Conservation (phyloP, 2,113 vertebrate genomes). For the Coturnix japonica region DNA sequence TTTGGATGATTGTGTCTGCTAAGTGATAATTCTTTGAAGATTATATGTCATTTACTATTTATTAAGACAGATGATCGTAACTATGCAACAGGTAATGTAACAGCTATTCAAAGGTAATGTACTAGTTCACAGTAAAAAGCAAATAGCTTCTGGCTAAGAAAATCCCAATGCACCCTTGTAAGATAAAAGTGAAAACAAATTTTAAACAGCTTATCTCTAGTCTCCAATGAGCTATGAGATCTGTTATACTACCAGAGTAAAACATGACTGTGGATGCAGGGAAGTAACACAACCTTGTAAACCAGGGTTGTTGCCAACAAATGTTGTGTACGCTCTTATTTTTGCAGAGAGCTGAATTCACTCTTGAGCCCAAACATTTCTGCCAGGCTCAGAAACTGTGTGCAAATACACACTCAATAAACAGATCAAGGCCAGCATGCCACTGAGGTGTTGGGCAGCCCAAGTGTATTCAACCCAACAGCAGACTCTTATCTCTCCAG, state of each 20-base stretch:
- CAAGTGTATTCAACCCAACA: fast-evolving
- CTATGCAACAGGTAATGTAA: not conserved
- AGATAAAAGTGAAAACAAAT: not conserved
- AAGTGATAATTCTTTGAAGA: not conserved
- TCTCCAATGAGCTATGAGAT: not conserved
- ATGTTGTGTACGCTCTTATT: fast-evolving
- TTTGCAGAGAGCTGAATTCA: not conserved
- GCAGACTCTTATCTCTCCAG: not conserved
- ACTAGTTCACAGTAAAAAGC: not conserved
- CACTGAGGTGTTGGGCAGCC: not conserved
- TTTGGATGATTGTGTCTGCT: not conserved
- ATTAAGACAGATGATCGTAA: not conserved
- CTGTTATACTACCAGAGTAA: not conserved
- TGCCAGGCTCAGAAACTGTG: not conserved
- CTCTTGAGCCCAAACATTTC: not conserved
- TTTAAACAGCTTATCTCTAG: not conserved
- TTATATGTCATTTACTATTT: not conserved
- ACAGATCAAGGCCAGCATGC: not conserved
- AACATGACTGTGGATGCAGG: not conserved
- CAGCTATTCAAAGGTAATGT: not conserved
- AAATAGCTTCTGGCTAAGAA: not conserved
- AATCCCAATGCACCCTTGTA: not conserved
- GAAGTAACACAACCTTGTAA: not conserved
- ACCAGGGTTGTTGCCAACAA: not conserved
- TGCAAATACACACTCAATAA: not conserved